Evolutionary conservation across 2,797 vertebrate genomes (phyloP), one percentile per base, ranked within the genome.

Genomic region (Buceros bicornis): DNA sequence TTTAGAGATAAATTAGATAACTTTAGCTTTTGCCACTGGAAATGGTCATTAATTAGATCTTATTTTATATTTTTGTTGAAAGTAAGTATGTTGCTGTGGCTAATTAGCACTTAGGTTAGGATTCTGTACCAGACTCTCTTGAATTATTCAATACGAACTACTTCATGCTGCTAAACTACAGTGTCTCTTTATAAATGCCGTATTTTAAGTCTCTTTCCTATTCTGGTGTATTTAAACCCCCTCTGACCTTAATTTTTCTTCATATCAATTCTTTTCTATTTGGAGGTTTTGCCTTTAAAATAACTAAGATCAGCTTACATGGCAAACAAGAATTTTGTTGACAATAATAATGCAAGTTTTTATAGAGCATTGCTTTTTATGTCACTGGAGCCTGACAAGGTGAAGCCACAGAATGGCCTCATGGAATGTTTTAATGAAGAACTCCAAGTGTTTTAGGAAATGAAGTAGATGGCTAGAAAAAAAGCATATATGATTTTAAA

Each of bases 71-170:
- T 83, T 93, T 94, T 69, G 57, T 89, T 90, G 71, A 74, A 95
- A 93, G 22, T 92, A 81, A 53, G 53, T 58, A 16, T 81, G 76
- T 94, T 90, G 81, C 79, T 73, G 53, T 83, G 57, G 43, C 84
- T 93, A 86, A 40, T 97, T 96, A 92, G 73, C 72, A 83, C 62
- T 96, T 77, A 54, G 26, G 76, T 84, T 84, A 69, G 17, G 28
- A 48, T 57, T 89, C 62, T 50, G 77, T 87, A 82, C 61, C 54
- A 94, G 54, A 57, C 19, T 61, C 28, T 82, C 60, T 66, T 78
- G 82, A 97, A 90, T 96, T 91, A 89, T 93, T 96, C 72, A 84
- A 2, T 51, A 90, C 89, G 82, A 82, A 89, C 62, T 78, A 89
- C 14, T 79, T 69, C 70, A 35, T 94, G 80, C 69, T 71, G 53